Evolutionary conservation across 1,140 invertebrate genomes (phyloP).

Genomic region (Cydia strobilella): DNA sequence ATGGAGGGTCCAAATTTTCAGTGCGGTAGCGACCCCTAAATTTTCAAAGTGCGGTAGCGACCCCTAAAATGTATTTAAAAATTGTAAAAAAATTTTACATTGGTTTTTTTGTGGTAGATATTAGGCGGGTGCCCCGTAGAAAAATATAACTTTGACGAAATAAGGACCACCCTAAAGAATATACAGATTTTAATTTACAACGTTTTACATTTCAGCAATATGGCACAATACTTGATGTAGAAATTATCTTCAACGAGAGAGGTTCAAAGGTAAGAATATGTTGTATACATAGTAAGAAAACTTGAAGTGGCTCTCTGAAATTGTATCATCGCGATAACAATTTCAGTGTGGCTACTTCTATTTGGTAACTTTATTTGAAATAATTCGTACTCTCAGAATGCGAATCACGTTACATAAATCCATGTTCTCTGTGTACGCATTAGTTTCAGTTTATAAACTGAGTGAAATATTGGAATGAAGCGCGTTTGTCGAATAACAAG

Average conservation of each 20-base stretch:
- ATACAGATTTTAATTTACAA: constrained; percentile 50
- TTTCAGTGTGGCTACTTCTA: constrained; percentile 61
- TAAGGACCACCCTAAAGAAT: no score
- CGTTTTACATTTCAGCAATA: constrained; percentile 93
- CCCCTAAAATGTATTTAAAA: no score
- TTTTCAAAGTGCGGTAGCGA: no score
- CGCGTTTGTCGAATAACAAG: constrained; percentile 1
- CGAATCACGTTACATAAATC: constrained; percentile 6
- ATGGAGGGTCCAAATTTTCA: no score
- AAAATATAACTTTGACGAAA: no score
- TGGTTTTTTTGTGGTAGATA: no score
- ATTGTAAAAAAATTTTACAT: no score
- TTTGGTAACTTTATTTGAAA: constrained; percentile 31
- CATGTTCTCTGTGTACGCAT: constrained; percentile 13
- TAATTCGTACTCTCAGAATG: constrained; percentile 20
- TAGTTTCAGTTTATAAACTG: not conserved
- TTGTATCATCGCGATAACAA: constrained; percentile 44
- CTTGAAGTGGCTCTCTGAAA: constrained; percentile 64
- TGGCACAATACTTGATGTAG: constrained; percentile 98
- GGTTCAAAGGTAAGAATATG: constrained; percentile 96
- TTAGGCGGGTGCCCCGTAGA: no score
- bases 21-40: no score
- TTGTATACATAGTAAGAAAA: constrained; percentile 35
- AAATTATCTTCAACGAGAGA: constrained; percentile 99
- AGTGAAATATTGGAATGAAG: constrained; percentile 20